Evolutionary conservation across 2,113 vertebrate genomes (phyloP), one percentile per base, ranked within the genome.

Genomic region (Anolis carolinensis): DNA sequence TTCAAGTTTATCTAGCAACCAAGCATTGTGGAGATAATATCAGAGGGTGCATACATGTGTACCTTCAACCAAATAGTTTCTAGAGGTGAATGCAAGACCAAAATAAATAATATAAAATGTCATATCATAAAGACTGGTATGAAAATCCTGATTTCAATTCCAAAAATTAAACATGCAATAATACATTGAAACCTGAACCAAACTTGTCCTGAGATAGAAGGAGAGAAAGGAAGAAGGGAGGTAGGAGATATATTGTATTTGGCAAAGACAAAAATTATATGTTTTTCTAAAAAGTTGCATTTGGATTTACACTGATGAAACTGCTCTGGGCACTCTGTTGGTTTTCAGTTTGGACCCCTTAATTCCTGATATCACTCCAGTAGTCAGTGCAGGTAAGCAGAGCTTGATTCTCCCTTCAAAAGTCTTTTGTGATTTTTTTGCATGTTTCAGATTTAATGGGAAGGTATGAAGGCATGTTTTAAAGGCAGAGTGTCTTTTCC

Each of bases 361-460:
- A 32, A 84, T 68, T 67, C 48, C 74, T 1, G 2, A 34, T 78
- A 70, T 77, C 62, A 34, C 23, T 32, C 34, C 59, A 76, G 73
- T 34, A 68, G 44, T 30, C 39, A 76, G 48, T 14, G 3, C 77
- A n/a, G 21, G 50, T 84, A n/a, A 78, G 44, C 83, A 84, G n/a
- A 32, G 48, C 23, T 27, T 68, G 21, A 55, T 52, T 55, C 74
- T 68, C 63, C n/a, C 52, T 32, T 68, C 25, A 70, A 78, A 78
- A 85, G 52, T 48, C n/a, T 14, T 76, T 77, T n/a, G 11, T 50
- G 10, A 34, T 52, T 84, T 77, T 74, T 25, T 23, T 70, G 70
- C 78, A 65, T 11, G 30, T n/a, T 65, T 23, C 81, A 86, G 85
- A 81, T 80, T 80, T 86, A 86, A 86, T 81, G 78, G 79, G 78